Evolutionary conservation across 37 sponge, comb jelly and placozoan genomes (phyloP).

Genomic region (Halichondria panicea): DNA sequence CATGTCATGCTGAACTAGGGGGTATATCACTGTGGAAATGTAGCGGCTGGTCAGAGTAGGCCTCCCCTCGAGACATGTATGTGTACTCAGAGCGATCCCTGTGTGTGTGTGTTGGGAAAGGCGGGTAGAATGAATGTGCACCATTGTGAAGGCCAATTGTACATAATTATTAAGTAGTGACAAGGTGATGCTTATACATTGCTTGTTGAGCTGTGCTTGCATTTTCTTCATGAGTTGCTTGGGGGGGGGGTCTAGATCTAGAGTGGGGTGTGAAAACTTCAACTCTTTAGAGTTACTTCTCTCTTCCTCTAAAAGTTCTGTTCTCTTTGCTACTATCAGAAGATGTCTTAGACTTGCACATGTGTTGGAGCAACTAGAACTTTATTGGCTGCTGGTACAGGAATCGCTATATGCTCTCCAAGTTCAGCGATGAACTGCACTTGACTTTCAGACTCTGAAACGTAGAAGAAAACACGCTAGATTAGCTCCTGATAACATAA

Average conservation of each 20-base stretch:
- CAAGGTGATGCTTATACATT: constrained; percentile 63
- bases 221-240: constrained; percentile 79
- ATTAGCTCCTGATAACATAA: constrained; percentile 24
- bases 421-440: constrained; percentile 79
- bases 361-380: neutral
- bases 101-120: too few species aligned
- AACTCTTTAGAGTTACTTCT: neutral
- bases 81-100: too few species aligned
- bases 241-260: constrained; percentile 44
- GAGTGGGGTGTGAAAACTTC: neutral
- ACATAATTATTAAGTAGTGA: too few species aligned
- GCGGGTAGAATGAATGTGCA: too few species aligned
- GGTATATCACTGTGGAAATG: too few species aligned
- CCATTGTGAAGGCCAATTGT: too few species aligned
- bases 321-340: neutral
- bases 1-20: too few species aligned
- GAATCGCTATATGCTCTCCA: constrained; percentile 26
- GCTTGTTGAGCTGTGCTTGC: constrained; percentile 78
- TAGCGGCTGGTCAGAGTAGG: too few species aligned
- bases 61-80: too few species aligned
- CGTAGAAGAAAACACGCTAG: constrained; percentile 46
- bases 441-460: constrained; percentile 41
- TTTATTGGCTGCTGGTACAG: neutral
- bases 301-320: too few species aligned
- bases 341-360: neutral